Evolutionary conservation across 2,797 vertebrate species (phyloP).

Genomic region (Squalus acanthias): DNA sequence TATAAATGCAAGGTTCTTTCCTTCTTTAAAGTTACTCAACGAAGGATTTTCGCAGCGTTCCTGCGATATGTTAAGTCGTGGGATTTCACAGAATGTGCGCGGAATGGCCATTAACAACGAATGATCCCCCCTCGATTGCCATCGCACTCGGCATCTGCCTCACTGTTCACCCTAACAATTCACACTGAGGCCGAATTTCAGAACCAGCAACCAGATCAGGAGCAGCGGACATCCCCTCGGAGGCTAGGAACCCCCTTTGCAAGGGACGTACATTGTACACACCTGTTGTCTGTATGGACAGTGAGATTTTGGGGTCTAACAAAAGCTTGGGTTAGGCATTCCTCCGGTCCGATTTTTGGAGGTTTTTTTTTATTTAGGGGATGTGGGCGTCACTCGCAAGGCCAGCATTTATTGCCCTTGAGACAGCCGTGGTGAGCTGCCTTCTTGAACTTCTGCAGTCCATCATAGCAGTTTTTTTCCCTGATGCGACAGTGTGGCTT

Average conservation of each 20-base stretch:
- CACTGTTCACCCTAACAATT: background rate
- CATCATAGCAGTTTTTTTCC: too few species aligned
- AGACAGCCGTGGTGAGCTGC: too few species aligned
- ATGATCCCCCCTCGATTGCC: background rate
- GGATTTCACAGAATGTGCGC: background rate
- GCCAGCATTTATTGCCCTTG: too few species aligned
- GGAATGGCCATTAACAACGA: background rate
- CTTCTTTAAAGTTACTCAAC: background rate
- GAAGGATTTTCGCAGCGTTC: background rate
- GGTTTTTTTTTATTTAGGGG: too few species aligned
- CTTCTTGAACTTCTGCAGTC: too few species aligned
- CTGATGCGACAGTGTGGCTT: too few species aligned
- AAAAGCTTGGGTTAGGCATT: background rate
- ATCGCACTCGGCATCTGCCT: background rate
- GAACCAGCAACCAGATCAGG: background rate
- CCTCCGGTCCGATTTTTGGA: background rate
- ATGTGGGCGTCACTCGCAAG: too few species aligned
- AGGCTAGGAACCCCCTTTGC: background rate
- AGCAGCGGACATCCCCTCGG: background rate
- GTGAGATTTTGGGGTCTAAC: background rate
- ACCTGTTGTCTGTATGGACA: too few species aligned
- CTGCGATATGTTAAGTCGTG: background rate
- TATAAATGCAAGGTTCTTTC: background rate
- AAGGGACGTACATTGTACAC: background rate
- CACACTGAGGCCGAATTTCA: background rate